These are phyloP conservation scores for Leptinotarsa defecta DNA, from an alignment of 1,140 invertebrate species.

Conservation along the genomic window DNA sequence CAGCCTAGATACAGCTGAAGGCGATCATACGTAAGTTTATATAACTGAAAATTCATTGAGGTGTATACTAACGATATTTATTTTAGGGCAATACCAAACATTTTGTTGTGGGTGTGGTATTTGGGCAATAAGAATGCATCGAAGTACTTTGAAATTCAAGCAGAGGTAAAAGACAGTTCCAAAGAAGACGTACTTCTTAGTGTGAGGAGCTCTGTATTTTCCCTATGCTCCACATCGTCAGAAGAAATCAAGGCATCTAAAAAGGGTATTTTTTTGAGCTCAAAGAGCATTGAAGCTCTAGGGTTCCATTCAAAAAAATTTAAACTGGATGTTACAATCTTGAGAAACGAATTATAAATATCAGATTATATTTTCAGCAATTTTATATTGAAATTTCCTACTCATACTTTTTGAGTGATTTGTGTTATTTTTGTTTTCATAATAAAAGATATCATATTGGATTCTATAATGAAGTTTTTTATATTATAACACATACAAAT, in stretches of 20 bases:
- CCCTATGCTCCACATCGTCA: conserved; percentile 38
- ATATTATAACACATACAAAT: too few species aligned
- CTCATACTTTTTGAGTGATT: too few species aligned
- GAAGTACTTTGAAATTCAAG: conserved; percentile 42
- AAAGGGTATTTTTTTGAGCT: conserved; percentile 43
- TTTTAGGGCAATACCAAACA: conserved; percentile 34
- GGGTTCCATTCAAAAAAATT: conserved; percentile 1
- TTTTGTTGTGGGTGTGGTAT: conserved; percentile 45
- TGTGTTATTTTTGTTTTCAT: too few species aligned
- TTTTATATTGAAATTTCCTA: too few species aligned
- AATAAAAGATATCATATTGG: too few species aligned
- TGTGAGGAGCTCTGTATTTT: conserved; percentile 41
- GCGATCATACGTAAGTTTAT: conserved; percentile 19
- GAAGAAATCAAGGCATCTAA: conserved; percentile 41
- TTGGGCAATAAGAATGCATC: conserved; percentile 32
- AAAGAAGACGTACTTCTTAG: conserved; percentile 35
- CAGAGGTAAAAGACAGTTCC: conserved; percentile 38
- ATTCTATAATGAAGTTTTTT: too few species aligned
- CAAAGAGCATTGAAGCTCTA: conserved; percentile 35
- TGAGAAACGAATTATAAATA: conserved; percentile 6
- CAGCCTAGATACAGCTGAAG: conserved; percentile 9
- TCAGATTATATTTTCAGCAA: too few species aligned
- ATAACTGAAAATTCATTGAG: background rate
- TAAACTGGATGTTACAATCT: background rate
- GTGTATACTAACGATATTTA: background rate